Percentiles rank a stretch among this genome's conserved stretches.
Conservation (phyloP, 2,888 invertebrate genomes). For the Erpobdella octoculata region DNA sequence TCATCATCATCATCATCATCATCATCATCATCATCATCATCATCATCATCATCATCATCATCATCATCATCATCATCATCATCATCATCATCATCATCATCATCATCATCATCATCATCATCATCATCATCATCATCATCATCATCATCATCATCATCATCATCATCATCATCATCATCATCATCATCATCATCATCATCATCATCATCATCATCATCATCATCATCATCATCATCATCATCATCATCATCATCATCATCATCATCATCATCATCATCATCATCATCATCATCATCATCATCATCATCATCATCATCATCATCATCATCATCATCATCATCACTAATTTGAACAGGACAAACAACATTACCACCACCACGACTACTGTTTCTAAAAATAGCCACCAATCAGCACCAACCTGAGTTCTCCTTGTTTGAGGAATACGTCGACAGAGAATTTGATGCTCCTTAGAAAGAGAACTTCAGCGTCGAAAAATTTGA, state of each 20-base stretch:
- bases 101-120: not conserved
- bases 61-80: conserved; percentile 8
- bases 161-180: conserved; percentile 26
- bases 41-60: conserved; percentile 27
- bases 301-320: conserved; percentile 24
- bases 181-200: conserved; percentile 29
- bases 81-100: not conserved
- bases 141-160: not conserved
- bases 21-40: conserved; percentile 26
- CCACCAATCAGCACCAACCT: not conserved
- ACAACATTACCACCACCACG: conserved; percentile 21
- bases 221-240: conserved; percentile 22
- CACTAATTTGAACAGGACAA: conserved; percentile 28
- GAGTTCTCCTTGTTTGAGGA: conserved; percentile 10
- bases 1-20: conserved; percentile 25
- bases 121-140: conserved; percentile 28
- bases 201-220: conserved; percentile 26
- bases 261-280: conserved; percentile 23
- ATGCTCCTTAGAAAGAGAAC: conserved; percentile 1
- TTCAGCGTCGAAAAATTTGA: conserved; percentile 7
- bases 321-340: conserved; percentile 24
- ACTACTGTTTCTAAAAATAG: no score
- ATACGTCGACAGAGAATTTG: not conserved
- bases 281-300: conserved; percentile 23
- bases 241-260: conserved; percentile 23